These are phyloP conservation scores for Riparia riparia DNA, from an alignment of 2,113 vertebrate species.

Conservation along the genomic window DNA sequence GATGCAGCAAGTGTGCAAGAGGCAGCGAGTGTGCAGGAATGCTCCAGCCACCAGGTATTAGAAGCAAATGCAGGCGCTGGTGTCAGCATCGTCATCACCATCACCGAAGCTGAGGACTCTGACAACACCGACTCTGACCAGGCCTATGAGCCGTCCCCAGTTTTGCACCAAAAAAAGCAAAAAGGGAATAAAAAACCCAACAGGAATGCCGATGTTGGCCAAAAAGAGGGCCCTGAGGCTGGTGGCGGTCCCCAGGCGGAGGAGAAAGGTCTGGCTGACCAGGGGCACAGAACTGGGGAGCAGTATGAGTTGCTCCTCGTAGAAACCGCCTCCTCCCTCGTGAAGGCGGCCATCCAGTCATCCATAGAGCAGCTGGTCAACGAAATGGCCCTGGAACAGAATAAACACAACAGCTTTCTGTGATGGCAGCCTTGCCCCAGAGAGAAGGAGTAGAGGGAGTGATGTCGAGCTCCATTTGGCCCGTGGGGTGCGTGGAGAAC, in stretches of 20 bases:
- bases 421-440: constrained; percentile 36
- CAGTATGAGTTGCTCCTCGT: constrained; percentile 76
- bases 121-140: constrained; percentile 72
- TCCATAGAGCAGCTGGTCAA: constrained; percentile 82
- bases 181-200: constrained; percentile 63
- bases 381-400: constrained; percentile 78
- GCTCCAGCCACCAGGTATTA: not conserved
- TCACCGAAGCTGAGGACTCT: constrained; percentile 78
- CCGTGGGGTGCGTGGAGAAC: not conserved
- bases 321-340: constrained; percentile 78
- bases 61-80: not conserved
- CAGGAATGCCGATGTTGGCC: not conserved
- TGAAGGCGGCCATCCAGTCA: constrained; percentile 81
- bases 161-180: constrained; percentile 71
- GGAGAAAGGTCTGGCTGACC: constrained; percentile 10
- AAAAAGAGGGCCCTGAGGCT: not conserved
- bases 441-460: not conserved
- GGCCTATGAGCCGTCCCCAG: constrained; percentile 65
- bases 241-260: not conserved
- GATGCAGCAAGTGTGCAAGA: not conserved
- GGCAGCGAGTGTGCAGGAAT: not conserved
- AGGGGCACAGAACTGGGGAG: constrained; percentile 75
- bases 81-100: constrained; percentile 75
- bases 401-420: constrained; percentile 76
- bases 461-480: not conserved